A percentile compares a stretch with the other conserved stretches of the same genome.
phyloP scores from a whole-genome alignment of 2,888 invertebrate genomes.

The Harpalus rubripes region DNA sequence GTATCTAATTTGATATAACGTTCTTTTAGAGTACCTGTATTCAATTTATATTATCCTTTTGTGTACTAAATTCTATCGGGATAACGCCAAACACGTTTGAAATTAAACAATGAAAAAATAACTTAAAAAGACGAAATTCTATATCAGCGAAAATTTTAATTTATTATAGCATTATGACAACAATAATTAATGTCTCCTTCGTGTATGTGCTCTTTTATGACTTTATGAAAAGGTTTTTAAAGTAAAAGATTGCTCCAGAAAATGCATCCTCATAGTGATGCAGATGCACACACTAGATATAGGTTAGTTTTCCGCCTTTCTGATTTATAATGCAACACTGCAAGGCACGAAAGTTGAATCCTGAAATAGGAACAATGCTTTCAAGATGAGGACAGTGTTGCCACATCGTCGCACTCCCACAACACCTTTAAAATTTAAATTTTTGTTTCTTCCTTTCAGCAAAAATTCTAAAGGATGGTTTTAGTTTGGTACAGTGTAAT shows the following conservation, averaged over 20 bases:
- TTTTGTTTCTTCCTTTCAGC: constrained; percentile 9
- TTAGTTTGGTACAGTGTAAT: background rate
- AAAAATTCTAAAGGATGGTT: background rate
- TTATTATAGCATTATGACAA: constrained; percentile 8
- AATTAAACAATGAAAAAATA: too few relatives aligned
- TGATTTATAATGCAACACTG: constrained; percentile 37
- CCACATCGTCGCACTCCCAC: constrained; percentile 24
- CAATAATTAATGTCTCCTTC: constrained; percentile 24
- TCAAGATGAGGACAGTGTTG: constrained; percentile 9
- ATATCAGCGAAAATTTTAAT: background rate
- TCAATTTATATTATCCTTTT: too few relatives aligned
- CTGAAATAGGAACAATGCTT: constrained; percentile 9
- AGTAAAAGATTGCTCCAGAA: constrained; percentile 17
- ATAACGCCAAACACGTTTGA: too few relatives aligned
- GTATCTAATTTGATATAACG: too few relatives aligned
- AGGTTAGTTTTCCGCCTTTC: constrained; percentile 15
- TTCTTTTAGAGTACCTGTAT: too few relatives aligned
- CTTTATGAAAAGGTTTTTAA: background rate
- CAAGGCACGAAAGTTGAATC: background rate
- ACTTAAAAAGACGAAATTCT: too few relatives aligned
- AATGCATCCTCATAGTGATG: background rate
- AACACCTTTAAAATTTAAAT: constrained; percentile 14
- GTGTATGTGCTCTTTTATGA: background rate
- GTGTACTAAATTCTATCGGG: too few relatives aligned
- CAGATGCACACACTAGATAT: constrained; percentile 8